These are phyloP conservation scores for Lepilemur septentrionalis DNA, from an alignment of 2,797 vertebrate species.

Conservation along the genomic window DNA sequence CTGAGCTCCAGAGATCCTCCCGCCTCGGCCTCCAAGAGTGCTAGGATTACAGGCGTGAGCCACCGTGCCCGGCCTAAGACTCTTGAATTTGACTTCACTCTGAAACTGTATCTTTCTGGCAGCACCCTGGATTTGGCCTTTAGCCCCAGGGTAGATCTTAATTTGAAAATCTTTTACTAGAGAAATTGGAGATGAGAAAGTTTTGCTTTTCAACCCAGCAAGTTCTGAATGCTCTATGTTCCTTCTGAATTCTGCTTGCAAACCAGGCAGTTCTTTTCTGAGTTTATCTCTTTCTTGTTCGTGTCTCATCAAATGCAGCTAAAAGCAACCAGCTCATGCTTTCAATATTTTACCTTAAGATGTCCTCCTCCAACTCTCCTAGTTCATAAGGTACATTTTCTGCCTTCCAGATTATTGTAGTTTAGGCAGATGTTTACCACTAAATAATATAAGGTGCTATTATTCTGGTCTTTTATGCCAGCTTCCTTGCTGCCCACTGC, in stretches of 20 bases:
- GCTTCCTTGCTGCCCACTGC: background rate
- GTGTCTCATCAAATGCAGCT: background rate
- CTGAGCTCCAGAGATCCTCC: too few relatives aligned
- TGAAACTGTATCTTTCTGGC: background rate
- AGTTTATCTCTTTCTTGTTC: conserved; percentile 24
- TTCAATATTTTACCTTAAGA: background rate
- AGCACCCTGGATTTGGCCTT: background rate
- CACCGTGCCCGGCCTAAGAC: background rate
- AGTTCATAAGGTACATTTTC: conserved; percentile 1
- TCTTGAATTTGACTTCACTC: background rate
- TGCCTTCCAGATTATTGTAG: conserved; percentile 1
- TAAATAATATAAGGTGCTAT: background rate
- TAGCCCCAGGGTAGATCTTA: background rate
- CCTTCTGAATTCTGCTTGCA: background rate
- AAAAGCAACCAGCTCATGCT: background rate
- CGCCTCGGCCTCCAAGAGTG: too few relatives aligned
- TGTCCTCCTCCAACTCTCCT: background rate
- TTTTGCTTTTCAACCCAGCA: background rate
- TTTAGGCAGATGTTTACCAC: conserved; percentile 8
- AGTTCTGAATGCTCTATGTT: background rate
- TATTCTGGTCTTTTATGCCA: background rate
- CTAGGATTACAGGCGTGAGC: too few relatives aligned
- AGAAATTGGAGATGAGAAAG: conserved; percentile 16
- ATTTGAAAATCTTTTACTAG: conserved; percentile 47
- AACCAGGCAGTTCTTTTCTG: conserved; percentile 2